A percentile compares a stretch with the other conserved stretches of the same genome.
Evolutionary conservation across 2,888 invertebrate genomes (phyloP).

Genomic region (Augiades crinisus): DNA sequence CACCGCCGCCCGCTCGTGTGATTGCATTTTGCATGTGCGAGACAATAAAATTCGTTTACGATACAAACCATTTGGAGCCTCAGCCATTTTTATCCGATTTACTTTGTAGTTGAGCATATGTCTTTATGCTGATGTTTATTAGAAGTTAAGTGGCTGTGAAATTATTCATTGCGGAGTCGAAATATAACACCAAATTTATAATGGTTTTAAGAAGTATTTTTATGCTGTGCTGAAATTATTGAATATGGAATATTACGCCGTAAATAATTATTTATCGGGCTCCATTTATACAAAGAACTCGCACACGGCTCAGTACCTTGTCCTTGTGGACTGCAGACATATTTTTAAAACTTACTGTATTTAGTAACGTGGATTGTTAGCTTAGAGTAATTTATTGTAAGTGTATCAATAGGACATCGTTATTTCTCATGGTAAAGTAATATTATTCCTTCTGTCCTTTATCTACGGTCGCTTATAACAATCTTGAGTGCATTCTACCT

Average conservation of each 20-base stretch:
- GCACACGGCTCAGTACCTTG: conserved; percentile 72
- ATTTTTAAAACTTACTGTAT: conserved; percentile 58
- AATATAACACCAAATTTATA: conserved; percentile 64
- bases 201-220: conserved; percentile 50
- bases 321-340: conserved; percentile 64
- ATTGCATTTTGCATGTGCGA: conserved; percentile 71
- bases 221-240: conserved; percentile 52
- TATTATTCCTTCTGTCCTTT: conserved; percentile 57
- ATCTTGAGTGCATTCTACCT: conserved; percentile 52
- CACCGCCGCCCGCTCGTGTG: conserved; percentile 41
- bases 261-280: conserved; percentile 47
- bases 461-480: conserved; percentile 70
- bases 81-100: conserved; percentile 29
- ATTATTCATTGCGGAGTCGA: conserved; percentile 57
- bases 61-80: conserved; percentile 29
- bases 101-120: conserved; percentile 27
- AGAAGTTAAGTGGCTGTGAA: conserved; percentile 73
- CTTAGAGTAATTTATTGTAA: conserved; percentile 75
- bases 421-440: conserved; percentile 51
- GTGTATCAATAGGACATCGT: conserved; percentile 70
- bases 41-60: conserved; percentile 64
- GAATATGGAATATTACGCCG: conserved; percentile 50
- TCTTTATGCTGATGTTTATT: conserved; percentile 37
- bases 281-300: conserved; percentile 54
- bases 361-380: conserved; percentile 74